Percentiles rank a stretch among this genome's conserved stretches.
These are phyloP conservation scores for Chiroxiphia lanceolata DNA, from an alignment of 2,797 vertebrate genomes.

Conservation along the genomic window DNA sequence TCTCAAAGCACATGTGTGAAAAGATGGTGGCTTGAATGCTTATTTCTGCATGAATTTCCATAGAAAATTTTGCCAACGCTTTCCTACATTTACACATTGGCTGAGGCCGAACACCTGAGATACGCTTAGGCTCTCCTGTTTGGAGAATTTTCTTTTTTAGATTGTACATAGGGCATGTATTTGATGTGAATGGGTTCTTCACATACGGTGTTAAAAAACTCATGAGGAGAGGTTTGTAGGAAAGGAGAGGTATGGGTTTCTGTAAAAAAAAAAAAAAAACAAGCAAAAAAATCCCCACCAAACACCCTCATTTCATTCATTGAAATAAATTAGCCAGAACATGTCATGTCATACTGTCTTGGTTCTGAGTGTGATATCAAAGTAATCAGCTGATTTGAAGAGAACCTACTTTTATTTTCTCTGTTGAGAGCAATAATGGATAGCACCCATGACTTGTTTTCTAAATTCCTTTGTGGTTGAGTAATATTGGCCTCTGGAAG, in stretches of 20 bases:
- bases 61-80: neutral
- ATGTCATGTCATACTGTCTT: neutral
- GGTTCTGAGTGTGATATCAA: neutral
- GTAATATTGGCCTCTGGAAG: neutral
- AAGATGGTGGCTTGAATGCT: neutral
- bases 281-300: no score
- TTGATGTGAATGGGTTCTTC: neutral
- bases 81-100: neutral
- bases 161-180: neutral
- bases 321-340: neutral
- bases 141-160: neutral
- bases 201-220: neutral
- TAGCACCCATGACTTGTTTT: neutral
- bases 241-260: neutral
- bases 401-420: neutral
- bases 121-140: neutral
- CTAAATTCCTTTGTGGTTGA: neutral
- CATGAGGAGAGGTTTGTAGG: neutral
- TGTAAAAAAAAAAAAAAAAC: neutral
- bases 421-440: neutral
- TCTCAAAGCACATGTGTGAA: neutral
- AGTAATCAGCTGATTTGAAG: neutral
- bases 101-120: neutral
- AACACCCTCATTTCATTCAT: neutral
- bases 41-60: neutral